phyloP scores from a whole-genome alignment of 37 sponge, comb jelly and placozoan genomes.

The Mnemiopsis leidyi region DNA sequence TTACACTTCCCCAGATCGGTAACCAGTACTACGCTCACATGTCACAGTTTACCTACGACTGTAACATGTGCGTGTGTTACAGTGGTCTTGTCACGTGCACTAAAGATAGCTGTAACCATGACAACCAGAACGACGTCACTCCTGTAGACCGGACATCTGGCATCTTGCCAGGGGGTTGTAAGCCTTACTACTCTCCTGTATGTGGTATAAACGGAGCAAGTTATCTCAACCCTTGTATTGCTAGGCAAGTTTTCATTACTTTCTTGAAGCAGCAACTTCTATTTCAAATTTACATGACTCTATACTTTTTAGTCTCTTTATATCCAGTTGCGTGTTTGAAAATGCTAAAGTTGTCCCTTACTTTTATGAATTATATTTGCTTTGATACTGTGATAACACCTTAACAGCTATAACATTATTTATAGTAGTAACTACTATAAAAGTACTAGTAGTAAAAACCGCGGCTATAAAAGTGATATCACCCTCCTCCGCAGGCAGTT shows the following conservation, averaged over 20 bases:
- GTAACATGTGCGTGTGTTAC: constrained; percentile 56
- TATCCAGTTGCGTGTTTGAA: too few species aligned
- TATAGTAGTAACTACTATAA: too few species aligned
- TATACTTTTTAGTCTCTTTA: too few species aligned
- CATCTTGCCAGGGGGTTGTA: constrained; percentile 20
- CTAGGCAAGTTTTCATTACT: too few species aligned
- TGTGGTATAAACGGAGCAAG: constrained; percentile 33
- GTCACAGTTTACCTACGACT: constrained; percentile 24
- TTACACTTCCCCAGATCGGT: not conserved
- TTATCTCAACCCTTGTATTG: constrained; percentile 47
- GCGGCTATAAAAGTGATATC: too few species aligned
- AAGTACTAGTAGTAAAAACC: too few species aligned
- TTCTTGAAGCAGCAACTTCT: too few species aligned
- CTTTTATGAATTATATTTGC: too few species aligned
- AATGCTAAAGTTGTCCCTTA: too few species aligned
- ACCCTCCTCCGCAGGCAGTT: not conserved
- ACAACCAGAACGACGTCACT: not conserved
- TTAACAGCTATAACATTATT: too few species aligned
- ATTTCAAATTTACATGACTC: too few species aligned
- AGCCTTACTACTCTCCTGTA: constrained; percentile 10
- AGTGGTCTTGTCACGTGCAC: constrained; percentile 30
- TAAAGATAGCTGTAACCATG: not conserved
- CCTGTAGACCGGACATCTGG: not conserved
- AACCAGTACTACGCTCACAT: constrained; percentile 43
- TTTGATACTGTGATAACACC: too few species aligned